A percentile compares a stretch with the other conserved stretches of the same genome.
Evolutionary conservation across 2,113 vertebrate species (phyloP).

Genomic region (Chlorocebus sabaeus): DNA sequence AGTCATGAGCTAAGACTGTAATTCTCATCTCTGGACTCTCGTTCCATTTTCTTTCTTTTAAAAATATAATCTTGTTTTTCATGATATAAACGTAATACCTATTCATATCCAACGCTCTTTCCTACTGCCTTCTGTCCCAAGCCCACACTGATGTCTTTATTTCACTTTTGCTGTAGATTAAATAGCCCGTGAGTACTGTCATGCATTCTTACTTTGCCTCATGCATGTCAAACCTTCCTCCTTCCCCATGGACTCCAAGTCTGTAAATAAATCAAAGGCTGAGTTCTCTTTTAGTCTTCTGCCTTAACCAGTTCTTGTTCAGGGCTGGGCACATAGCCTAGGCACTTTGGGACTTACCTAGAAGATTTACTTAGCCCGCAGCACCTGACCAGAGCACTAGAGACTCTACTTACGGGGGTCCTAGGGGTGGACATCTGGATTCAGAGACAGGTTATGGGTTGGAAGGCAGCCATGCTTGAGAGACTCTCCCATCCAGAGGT

Average conservation of each 20-base stretch:
- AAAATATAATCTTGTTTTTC: not conserved
- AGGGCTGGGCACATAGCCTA: not conserved
- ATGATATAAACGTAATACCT: not conserved
- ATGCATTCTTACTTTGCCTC: not conserved
- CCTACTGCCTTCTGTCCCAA: not conserved
- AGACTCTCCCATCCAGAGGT: not conserved
- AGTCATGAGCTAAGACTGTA: not conserved
- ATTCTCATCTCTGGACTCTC: not conserved
- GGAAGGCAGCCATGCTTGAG: not conserved
- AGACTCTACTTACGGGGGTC: no score
- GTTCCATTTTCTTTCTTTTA: not conserved
- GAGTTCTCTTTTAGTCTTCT: not conserved
- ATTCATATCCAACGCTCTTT: not conserved
- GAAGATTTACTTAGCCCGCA: not conserved
- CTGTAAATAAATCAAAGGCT: not conserved
- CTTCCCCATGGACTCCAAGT: not conserved
- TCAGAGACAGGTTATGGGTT: not conserved
- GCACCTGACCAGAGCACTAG: not conserved
- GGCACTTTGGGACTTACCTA: not conserved
- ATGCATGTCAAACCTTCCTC: not conserved
- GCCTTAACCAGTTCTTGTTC: not conserved
- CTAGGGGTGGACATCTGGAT: not conserved
- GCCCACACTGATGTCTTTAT: not conserved
- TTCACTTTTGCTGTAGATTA: conserved; percentile 28
- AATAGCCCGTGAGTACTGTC: not conserved